Percentiles rank a stretch among this genome's conserved stretches.
Conservation (phyloP, 2,113 vertebrate genomes). For the Forbesichthys agassizii region DNA sequence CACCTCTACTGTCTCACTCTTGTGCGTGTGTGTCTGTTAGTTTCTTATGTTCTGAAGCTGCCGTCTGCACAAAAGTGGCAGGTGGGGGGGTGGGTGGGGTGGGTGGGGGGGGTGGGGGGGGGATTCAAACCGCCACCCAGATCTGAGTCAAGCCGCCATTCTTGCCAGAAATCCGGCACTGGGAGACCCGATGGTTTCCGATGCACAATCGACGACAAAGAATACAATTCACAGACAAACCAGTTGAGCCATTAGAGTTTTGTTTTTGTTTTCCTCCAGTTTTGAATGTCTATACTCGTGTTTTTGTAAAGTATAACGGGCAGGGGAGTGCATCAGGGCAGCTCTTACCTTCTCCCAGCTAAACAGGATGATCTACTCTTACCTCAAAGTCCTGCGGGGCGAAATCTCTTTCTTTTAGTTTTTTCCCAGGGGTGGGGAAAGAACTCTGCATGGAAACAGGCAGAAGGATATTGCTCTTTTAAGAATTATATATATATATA, state of each 20-base stretch:
- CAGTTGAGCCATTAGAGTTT: slow-evolving; percentile 87
- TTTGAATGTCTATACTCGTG: slow-evolving; percentile 73
- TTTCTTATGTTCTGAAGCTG: slow-evolving; percentile 56
- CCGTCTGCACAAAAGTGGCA: slow-evolving; percentile 75
- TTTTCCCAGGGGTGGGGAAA: slow-evolving; percentile 44
- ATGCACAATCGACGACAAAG: slow-evolving; percentile 73
- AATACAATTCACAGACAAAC: slow-evolving; percentile 56
- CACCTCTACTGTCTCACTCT: slow-evolving; percentile 21
- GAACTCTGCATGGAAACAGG: slow-evolving; percentile 53
- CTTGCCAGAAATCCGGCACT: slow-evolving; percentile 91
- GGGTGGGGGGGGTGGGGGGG: slow-evolving; percentile 57
- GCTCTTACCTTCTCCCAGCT: slow-evolving; percentile 76
- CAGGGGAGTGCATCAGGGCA: slow-evolving; percentile 73
- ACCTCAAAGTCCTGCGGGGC: slow-evolving; percentile 78
- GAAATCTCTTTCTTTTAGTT: slow-evolving; percentile 57
- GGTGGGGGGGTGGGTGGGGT: slow-evolving; percentile 67
- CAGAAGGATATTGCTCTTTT: slow-evolving; percentile 60
- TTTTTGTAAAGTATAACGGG: slow-evolving; percentile 77
- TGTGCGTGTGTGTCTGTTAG: slow-evolving; percentile 40
- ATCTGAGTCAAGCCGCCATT: slow-evolving; percentile 76
- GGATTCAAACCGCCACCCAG: slow-evolving; percentile 54
- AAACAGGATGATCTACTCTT: slow-evolving; percentile 83
- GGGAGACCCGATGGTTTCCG: slow-evolving; percentile 75
- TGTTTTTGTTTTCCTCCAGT: slow-evolving; percentile 62
- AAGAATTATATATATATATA: slow-evolving; percentile 65